A percentile compares a stretch with the other conserved stretches of the same genome.
Evolutionary conservation across 2,888 invertebrate species (phyloP).

Genomic region (Hirtodrosophila alboralis): DNA sequence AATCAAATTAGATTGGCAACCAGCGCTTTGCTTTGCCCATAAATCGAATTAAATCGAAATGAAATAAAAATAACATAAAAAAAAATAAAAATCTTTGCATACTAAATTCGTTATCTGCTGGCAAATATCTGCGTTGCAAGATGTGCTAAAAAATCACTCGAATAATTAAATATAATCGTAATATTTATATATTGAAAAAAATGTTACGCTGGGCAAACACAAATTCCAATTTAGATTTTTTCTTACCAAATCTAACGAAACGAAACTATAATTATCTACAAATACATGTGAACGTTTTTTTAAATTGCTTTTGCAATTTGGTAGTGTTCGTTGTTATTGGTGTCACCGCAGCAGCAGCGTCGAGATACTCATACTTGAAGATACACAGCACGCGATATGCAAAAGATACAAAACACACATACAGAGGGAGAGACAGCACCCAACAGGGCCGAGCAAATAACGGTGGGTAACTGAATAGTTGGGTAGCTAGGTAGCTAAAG

Average conservation of each 20-base stretch:
- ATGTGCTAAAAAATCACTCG: conserved; percentile 18
- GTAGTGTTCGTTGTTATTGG: conserved; percentile 39
- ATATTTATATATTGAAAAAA: conserved; percentile 32
- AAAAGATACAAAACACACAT: conserved; percentile 57
- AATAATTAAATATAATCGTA: conserved; percentile 60
- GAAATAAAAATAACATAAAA: conserved; percentile 38
- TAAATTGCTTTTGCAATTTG: conserved; percentile 73
- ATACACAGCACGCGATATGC: conserved; percentile 69
- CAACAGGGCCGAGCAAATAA: conserved; percentile 54
- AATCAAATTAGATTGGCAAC: conserved; percentile 48
- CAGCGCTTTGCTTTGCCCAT: neutral
- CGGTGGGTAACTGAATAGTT: conserved; percentile 51
- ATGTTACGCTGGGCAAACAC: conserved; percentile 31
- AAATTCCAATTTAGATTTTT: conserved; percentile 58
- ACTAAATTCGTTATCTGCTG: conserved; percentile 53
- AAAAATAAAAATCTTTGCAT: too few species aligned
- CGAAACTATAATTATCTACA: conserved; percentile 53
- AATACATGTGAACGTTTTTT: conserved; percentile 55
- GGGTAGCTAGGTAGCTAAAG: conserved; percentile 28
- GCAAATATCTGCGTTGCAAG: conserved; percentile 8
- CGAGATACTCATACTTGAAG: conserved; percentile 73
- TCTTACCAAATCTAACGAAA: conserved; percentile 37
- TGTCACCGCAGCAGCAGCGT: conserved; percentile 45
- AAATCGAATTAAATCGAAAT: conserved; percentile 34
- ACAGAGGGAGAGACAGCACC: conserved; percentile 22